Evolutionary conservation across 2,113 vertebrate species (phyloP), one percentile per base, ranked within the genome.

Genomic region (Cryptoleucopteryx plumbea): DNA sequence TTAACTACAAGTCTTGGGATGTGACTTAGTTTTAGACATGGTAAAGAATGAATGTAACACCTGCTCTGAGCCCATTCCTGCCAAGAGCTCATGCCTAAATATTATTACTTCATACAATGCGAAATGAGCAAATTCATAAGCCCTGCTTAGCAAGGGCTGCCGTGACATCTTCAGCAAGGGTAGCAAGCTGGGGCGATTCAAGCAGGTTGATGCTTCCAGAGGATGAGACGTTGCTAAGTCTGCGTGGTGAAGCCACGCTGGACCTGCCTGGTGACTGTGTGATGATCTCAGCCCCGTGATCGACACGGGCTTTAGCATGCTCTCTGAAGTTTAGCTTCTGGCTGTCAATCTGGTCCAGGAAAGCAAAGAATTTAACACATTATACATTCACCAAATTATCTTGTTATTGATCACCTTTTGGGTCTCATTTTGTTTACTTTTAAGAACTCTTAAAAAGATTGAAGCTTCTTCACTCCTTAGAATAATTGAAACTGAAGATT

Each of bases 81-180:
- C 98, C 96, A 95, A 97, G 98, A 98, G 98, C 98, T 98, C 98
- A 98, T 98, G 98, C 98, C 97, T 98, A 98, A 98, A 98, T 97
- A 97, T 93, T 96, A 97, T 97, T 95, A 98, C 95, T 97, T 97
- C 96, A 96, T 97, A 97, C 88, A 70, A 93, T 1, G 95, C 94
- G 21, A 96, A 97, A 96, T 42, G 97, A 98, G 97, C 94, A 82
- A 72, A 98, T 99, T 99, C 99, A 99, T 98, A 99, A 99, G 98
- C 99, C 99, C 99, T 99, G 99, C 97, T 99, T 99, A 91, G 99
- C 99, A 22, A 99, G 99, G 88, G 99, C 99, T 20, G 99, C 99
- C 2, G 99, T 99, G 97, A 99, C 99, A 56, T 99, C 99, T 97
- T 99, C 99, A 8, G 99, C 99, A 27, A 99, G 98, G 65, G 99